Evolutionary conservation across 2,888 invertebrate genomes (phyloP).

Genomic region (Lordiphosa andalusiaca): DNA sequence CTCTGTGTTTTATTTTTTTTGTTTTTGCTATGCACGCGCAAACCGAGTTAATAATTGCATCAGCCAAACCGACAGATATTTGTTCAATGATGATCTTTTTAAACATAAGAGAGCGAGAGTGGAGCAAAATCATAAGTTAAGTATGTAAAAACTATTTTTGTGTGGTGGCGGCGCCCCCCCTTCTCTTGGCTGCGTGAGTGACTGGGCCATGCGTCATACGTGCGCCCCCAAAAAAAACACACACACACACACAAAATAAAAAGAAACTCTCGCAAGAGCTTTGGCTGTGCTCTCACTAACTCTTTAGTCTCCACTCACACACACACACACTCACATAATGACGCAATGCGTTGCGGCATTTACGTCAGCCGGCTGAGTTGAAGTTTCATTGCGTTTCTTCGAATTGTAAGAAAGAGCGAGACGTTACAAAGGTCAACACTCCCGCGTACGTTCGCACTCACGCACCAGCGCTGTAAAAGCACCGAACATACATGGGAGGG

Average conservation of each 20-base stretch:
- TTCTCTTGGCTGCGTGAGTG: slow-evolving; percentile 15
- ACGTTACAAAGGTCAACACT: too few relatives aligned
- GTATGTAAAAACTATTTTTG: slow-evolving; percentile 31
- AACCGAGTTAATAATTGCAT: too few relatives aligned
- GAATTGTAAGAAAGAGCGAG: too few relatives aligned
- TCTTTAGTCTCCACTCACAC: slow-evolving; percentile 2
- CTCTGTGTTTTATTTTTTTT: too few relatives aligned
- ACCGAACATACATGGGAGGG: too few relatives aligned
- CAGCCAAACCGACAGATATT: too few relatives aligned
- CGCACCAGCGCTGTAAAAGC: too few relatives aligned
- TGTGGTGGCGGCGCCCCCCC: neutral
- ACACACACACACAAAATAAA: slow-evolving; percentile 4
- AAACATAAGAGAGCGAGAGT: too few relatives aligned
- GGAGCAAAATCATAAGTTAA: too few relatives aligned
- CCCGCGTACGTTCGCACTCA: too few relatives aligned
- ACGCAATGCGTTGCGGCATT: slow-evolving; percentile 59
- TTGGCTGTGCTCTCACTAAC: neutral
- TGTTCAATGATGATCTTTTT: too few relatives aligned
- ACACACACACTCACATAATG: slow-evolving; percentile 25
- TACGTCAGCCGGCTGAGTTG: slow-evolving; percentile 45
- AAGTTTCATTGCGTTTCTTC: slow-evolving; percentile 16
- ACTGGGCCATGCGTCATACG: slow-evolving; percentile 48
- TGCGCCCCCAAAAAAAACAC: slow-evolving; percentile 27
- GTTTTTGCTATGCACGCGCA: too few relatives aligned
- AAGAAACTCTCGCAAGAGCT: slow-evolving; percentile 11